Percentiles rank a stretch among this genome's conserved stretches.
Conservation (phyloP, 2,888 invertebrate genomes). For the Drepana falcataria region DNA sequence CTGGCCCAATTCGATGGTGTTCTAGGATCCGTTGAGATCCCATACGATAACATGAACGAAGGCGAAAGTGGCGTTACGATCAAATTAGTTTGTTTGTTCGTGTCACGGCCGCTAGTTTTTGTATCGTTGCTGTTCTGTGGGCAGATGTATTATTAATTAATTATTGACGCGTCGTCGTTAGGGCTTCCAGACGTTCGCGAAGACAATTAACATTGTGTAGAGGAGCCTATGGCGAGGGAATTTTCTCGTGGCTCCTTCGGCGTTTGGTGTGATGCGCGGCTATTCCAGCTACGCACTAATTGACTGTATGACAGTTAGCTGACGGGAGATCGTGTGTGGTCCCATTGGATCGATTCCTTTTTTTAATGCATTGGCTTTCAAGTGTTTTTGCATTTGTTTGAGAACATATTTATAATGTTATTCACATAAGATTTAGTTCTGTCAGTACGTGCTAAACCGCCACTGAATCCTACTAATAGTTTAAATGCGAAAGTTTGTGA, state of each 20-base stretch:
- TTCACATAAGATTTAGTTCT: no score
- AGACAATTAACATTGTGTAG: neutral
- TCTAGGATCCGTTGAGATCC: constrained; percentile 53
- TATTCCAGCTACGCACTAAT: neutral
- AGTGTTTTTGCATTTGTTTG: no score
- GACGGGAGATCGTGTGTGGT: neutral
- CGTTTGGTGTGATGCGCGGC: neutral
- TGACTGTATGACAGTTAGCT: neutral
- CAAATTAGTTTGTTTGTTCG: constrained; percentile 38
- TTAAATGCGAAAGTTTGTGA: no score
- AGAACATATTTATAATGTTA: no score
- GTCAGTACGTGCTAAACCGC: no score
- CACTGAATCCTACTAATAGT: no score
- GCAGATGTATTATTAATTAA: constrained; percentile 15
- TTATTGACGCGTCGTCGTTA: constrained; percentile 1
- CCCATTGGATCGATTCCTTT: neutral
- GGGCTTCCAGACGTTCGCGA: neutral
- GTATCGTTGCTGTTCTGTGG: constrained; percentile 7
- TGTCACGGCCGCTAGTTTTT: constrained; percentile 38
- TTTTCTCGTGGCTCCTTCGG: neutral
- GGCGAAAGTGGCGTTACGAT: constrained; percentile 22
- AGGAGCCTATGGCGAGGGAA: neutral
- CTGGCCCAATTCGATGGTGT: constrained; percentile 42
- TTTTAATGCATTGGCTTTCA: neutral
- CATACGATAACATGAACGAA: constrained; percentile 12